A percentile compares a stretch with the other conserved stretches of the same genome.
phyloP scores from a whole-genome alignment of 2,113 vertebrate genomes.

The Xyrauchen texanus region DNA sequence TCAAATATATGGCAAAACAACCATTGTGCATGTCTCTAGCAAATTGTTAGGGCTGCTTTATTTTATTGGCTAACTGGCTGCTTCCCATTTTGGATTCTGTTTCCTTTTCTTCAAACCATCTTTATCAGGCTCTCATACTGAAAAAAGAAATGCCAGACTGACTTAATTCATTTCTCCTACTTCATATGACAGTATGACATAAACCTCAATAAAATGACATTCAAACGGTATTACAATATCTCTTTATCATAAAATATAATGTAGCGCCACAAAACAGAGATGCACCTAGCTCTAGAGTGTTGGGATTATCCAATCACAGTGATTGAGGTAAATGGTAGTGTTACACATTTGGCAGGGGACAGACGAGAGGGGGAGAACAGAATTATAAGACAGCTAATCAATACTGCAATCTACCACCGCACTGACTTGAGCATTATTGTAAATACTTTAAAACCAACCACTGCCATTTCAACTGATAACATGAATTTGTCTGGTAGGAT shows the following conservation, averaged over 20 bases:
- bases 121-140: background rate
- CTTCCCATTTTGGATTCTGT: background rate
- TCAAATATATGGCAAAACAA: background rate
- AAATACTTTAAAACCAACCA: slow-evolving; percentile 22
- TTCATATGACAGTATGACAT: slow-evolving; percentile 3
- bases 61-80: background rate
- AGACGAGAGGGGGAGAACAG: background rate
- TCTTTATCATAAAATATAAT: slow-evolving; percentile 13
- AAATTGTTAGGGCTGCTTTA: background rate
- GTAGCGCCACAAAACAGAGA: background rate
- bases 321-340: slow-evolving; percentile 13
- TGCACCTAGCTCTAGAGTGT: background rate
- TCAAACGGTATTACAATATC: background rate
- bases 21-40: background rate
- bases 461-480: slow-evolving; percentile 20
- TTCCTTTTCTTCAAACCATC: slow-evolving; percentile 14
- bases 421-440: slow-evolving; percentile 25
- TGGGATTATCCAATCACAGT: slow-evolving; percentile 10
- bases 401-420: slow-evolving; percentile 25
- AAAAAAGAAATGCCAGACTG: slow-evolving; percentile 3
- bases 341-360: background rate
- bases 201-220: background rate
- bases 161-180: slow-evolving; percentile 21
- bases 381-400: slow-evolving; percentile 14
- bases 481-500: background rate